Conservation (phyloP, 2,113 vertebrate species). For the Galbula dea region DNA sequence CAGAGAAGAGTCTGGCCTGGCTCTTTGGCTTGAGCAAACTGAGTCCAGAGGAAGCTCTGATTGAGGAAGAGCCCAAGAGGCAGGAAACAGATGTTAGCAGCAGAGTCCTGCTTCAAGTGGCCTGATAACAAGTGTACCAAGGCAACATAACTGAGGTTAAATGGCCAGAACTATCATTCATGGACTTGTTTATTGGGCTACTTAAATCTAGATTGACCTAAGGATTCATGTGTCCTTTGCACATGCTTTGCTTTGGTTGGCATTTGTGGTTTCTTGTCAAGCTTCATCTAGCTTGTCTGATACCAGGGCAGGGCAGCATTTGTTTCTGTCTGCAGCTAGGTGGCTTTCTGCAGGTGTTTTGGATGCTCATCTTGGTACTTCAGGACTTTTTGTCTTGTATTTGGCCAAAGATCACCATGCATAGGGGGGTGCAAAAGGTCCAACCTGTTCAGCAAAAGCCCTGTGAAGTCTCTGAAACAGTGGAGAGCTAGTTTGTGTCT, state of each 20-base stretch:
- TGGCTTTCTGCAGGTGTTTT: neutral
- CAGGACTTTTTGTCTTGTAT: neutral
- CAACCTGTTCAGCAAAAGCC: neutral
- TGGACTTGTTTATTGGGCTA: neutral
- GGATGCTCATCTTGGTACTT: neutral
- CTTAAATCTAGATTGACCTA: neutral
- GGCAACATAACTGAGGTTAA: conserved; percentile 43
- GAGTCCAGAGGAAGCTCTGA: neutral
- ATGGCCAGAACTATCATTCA: neutral
- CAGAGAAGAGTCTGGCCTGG: rapidly evolving
- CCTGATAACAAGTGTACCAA: conserved; percentile 4
- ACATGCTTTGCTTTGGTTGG: neutral
- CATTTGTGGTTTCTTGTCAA: neutral
- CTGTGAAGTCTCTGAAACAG: neutral
- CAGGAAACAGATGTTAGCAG: conserved; percentile 52
- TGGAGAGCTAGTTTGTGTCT: neutral
- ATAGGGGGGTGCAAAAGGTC: neutral
- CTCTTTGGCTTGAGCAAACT: neutral
- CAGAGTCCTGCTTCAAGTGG: conserved; percentile 49
- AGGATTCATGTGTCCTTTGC: neutral
- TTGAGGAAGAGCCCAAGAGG: conserved; percentile 22
- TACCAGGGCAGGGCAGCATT: neutral
- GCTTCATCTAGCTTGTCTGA: neutral
- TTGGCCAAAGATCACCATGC: neutral
- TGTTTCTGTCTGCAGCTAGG: neutral